Conservation (phyloP, 2,113 vertebrate genomes). For the Nerophis lumbriciformis region DNA sequence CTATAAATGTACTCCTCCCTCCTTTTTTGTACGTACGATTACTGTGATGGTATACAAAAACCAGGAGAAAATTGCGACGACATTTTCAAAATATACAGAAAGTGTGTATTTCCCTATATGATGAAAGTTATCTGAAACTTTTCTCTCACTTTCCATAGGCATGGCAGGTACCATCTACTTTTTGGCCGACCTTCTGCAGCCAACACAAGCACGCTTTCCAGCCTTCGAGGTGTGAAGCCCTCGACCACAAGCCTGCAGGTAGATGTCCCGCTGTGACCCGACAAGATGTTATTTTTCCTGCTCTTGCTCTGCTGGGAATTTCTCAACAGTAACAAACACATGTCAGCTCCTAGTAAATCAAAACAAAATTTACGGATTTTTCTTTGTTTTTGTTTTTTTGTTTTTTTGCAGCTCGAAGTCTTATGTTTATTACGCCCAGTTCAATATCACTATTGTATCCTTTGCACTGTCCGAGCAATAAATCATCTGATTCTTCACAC, state of each 20-base stretch:
- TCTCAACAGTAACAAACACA: neutral
- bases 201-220: slow-evolving; percentile 84
- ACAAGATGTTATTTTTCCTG: slow-evolving; percentile 8
- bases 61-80: too few relatives aligned
- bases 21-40: too few relatives aligned
- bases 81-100: too few relatives aligned
- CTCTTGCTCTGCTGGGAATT: neutral
- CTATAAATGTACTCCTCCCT: too few relatives aligned
- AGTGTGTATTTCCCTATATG: too few relatives aligned
- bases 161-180: slow-evolving; percentile 98
- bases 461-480: slow-evolving; percentile 45
- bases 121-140: neutral
- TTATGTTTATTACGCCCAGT: neutral
- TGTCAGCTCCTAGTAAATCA: neutral
- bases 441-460: neutral
- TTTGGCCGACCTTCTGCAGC: slow-evolving; percentile 86
- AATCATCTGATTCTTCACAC: slow-evolving; percentile 35
- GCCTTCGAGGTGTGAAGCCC: slow-evolving; percentile 83
- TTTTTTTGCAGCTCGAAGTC: neutral
- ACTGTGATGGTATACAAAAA: too few relatives aligned
- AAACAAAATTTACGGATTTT: neutral
- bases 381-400: neutral
- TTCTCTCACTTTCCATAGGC: slow-evolving; percentile 62
- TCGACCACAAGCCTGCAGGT: neutral
- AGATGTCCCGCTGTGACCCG: neutral